Evolutionary conservation across 2,113 vertebrate genomes (phyloP).

Genomic region (Upupa epops): DNA sequence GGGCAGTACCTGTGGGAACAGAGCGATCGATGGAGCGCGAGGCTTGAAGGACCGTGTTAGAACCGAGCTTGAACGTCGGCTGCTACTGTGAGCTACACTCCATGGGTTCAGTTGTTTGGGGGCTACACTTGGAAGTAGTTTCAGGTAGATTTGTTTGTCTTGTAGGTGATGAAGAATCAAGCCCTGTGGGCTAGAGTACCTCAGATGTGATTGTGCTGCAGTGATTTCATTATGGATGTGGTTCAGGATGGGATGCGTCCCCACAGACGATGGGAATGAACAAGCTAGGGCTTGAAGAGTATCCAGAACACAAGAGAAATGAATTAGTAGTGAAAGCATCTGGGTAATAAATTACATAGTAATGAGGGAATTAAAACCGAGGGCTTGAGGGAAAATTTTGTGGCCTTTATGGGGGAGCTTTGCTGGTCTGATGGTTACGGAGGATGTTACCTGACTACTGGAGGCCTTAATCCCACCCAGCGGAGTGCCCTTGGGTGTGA

Average conservation of each 20-base stretch:
- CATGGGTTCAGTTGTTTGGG: not conserved
- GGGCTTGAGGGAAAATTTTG: not conserved
- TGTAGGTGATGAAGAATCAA: not conserved
- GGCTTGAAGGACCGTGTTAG: not conserved
- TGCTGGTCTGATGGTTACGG: not conserved
- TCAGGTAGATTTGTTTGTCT: not conserved
- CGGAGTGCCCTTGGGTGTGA: fast-evolving
- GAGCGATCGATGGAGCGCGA: not conserved
- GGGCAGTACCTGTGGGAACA: not conserved
- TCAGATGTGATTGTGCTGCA: not conserved
- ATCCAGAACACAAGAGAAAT: not conserved
- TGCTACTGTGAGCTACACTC: not conserved
- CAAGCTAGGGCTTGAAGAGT: not conserved
- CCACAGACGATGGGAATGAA: not conserved
- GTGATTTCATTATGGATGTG: not conserved
- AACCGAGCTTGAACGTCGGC: not conserved
- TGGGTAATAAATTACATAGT: not conserved
- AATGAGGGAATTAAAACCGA: not conserved
- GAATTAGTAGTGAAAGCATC: not conserved
- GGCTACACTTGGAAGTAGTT: not conserved
- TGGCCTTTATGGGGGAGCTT: not conserved
- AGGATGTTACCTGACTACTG: not conserved
- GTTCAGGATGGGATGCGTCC: not conserved
- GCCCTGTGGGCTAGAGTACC: not conserved
- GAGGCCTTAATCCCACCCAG: not conserved